A percentile compares a stretch with the other conserved stretches of the same genome.
Evolutionary conservation across 2,113 vertebrate species (phyloP).

Genomic region (Corythoichthys intestinalis): DNA sequence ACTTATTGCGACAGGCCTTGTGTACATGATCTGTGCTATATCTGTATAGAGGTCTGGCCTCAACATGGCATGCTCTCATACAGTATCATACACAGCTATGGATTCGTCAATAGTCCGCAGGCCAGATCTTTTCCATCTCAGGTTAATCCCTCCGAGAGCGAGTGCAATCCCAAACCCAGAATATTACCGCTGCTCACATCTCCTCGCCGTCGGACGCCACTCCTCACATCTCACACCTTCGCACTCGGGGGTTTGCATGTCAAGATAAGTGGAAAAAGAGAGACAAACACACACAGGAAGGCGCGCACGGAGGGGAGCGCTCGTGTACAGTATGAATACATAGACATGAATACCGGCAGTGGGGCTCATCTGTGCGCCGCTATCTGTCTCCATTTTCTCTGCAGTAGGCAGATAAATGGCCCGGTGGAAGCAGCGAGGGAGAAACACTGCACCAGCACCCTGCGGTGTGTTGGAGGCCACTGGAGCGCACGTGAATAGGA

Average conservation of each 20-base stretch:
- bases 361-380: constrained; percentile 61
- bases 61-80: constrained; percentile 27
- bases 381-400: constrained; percentile 61
- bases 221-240: constrained; percentile 67
- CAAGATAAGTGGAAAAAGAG: constrained; percentile 68
- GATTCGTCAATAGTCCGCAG: constrained; percentile 60
- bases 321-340: constrained; percentile 28
- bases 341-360: constrained; percentile 15
- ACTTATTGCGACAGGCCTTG: no score
- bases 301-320: constrained; percentile 13
- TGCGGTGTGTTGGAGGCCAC: constrained; percentile 25
- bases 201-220: constrained; percentile 61
- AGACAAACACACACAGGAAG: constrained; percentile 54
- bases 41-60: constrained; percentile 25
- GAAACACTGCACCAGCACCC: constrained; percentile 53
- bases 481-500: constrained; percentile 23
- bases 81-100: constrained; percentile 57
- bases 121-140: constrained; percentile 64
- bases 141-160: constrained; percentile 67
- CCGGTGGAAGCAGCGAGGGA: constrained; percentile 63
- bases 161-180: constrained; percentile 61
- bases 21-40: constrained; percentile 15
- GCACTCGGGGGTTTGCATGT: constrained; percentile 66
- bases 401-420: constrained; percentile 70
- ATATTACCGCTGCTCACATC: constrained; percentile 66